A percentile compares a stretch with the other conserved stretches of the same genome.
phyloP scores from a whole-genome alignment of 2,113 vertebrate species.

The Panthera leo region DNA sequence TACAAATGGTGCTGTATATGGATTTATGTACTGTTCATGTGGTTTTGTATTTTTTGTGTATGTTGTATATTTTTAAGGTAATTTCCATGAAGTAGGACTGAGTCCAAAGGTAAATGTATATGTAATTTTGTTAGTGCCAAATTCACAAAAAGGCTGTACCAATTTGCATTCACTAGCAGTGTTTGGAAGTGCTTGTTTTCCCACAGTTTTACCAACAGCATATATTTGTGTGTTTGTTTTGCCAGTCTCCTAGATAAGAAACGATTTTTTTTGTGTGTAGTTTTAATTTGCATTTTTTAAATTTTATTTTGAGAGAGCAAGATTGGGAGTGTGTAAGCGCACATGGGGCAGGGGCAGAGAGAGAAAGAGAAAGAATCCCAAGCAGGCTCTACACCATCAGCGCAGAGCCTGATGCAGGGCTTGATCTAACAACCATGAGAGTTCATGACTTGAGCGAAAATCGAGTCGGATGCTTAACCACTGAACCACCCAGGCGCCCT shows the following conservation, averaged over 20 bases:
- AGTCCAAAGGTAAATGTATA: not conserved
- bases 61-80: not conserved
- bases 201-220: not conserved
- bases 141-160: not conserved
- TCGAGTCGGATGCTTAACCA: not conserved
- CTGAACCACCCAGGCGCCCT: not conserved
- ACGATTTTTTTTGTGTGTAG: not conserved
- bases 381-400: not conserved
- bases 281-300: not conserved
- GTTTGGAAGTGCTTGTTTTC: not conserved
- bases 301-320: not conserved
- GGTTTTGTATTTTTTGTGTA: not conserved
- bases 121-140: not conserved
- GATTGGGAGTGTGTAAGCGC: too few relatives aligned
- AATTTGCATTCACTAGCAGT: not conserved
- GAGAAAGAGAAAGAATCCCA: not conserved
- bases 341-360: not conserved
- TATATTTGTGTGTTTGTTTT: slow-evolving; percentile 18
- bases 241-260: not conserved
- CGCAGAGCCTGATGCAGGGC: too few relatives aligned
- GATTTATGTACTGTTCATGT: not conserved
- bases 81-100: not conserved
- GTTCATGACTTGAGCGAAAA: not conserved
- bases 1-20: not conserved
- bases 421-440: not conserved